Base-by-base conservation (phyloP, 2,888 invertebrate species). In the Herminia tarsipennalis region DNA sequence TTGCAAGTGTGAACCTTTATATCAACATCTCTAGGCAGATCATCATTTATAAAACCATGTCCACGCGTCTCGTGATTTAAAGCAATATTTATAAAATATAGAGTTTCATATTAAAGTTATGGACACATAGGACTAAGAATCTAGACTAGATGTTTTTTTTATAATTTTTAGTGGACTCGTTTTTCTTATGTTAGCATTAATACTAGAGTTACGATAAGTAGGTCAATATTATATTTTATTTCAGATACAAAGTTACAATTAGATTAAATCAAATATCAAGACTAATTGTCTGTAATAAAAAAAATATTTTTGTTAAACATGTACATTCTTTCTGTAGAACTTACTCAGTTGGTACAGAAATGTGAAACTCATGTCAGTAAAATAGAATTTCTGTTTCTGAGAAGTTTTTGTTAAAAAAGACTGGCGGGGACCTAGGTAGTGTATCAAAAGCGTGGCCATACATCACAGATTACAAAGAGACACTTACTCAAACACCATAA, bases 1-100 rank as follows among this genome's bases (percentile, higher is more conserved):
- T 49, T 48, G 53, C 70, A 71, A 79, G 84, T 81, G 81, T 81
- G 78, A 83, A 83, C 80, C 64, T 76, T 77, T 81, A 78, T 81
- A 83, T 82, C 81, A 83, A 83, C 79, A 76, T 57, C 60, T 63
- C 62, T 60, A 58, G 67, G 69, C 73, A 67, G 71, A 77, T 78
- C 76, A 71, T 77, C 73, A 77, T 83, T 80, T 81, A 83, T 83
- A 77, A 72, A 70, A 64, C 64, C 56, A 49, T 58, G 70, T 73
- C 64, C 61, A 59, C 46, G 57, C 57, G 59, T 53, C 57, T 57
- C 57, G 51, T 62, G 70, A 76, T 78, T 75, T 76, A 79, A 66
- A 55, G 54, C 60, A 63, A 51, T 56, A 49, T 54, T 53, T 43
- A 45, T 71, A 65, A 69, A 67, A 70, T 73, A 70, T 67, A 48